Percentiles rank a stretch among this genome's conserved stretches.
phyloP scores from a whole-genome alignment of 2,797 vertebrate genomes.

The Heterohyrax brucei region DNA sequence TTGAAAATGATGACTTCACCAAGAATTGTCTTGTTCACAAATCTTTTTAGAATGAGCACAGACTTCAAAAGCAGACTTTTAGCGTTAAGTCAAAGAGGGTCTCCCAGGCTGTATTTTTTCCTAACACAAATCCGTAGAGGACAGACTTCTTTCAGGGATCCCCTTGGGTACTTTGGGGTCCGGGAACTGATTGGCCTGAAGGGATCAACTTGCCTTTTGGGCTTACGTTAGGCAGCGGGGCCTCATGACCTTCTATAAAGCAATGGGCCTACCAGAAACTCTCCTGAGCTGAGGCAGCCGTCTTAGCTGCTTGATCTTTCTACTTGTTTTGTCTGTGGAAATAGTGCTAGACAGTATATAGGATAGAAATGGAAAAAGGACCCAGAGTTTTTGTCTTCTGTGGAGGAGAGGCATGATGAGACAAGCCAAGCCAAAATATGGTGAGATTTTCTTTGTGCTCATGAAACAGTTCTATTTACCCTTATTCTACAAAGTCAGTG shows the following conservation, averaged over 20 bases:
- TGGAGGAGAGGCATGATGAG: neutral
- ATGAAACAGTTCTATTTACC: neutral
- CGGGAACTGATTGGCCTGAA: neutral
- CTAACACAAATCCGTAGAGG: neutral
- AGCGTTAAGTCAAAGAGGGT: neutral
- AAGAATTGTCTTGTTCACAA: neutral
- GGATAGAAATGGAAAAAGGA: neutral
- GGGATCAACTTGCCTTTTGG: neutral
- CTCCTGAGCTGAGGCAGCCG: fast-evolving
- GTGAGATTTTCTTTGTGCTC: neutral
- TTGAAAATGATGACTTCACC: neutral
- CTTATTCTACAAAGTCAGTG: neutral
- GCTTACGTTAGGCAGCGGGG: neutral
- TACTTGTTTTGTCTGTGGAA: neutral
- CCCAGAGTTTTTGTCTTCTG: neutral
- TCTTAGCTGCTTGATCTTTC: neutral
- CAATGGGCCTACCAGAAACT: neutral
- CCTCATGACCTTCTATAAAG: neutral
- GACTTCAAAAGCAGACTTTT: neutral
- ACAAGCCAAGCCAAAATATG: neutral
- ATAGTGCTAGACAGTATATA: no score
- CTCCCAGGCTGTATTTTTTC: neutral
- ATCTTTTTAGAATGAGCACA: neutral
- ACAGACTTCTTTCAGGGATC: neutral
- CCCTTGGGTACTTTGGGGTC: neutral